Percentiles rank a stretch among this genome's conserved stretches.
These are phyloP conservation scores for Pelodytes ibericus DNA, from an alignment of 2,797 vertebrate genomes.

Conservation along the genomic window DNA sequence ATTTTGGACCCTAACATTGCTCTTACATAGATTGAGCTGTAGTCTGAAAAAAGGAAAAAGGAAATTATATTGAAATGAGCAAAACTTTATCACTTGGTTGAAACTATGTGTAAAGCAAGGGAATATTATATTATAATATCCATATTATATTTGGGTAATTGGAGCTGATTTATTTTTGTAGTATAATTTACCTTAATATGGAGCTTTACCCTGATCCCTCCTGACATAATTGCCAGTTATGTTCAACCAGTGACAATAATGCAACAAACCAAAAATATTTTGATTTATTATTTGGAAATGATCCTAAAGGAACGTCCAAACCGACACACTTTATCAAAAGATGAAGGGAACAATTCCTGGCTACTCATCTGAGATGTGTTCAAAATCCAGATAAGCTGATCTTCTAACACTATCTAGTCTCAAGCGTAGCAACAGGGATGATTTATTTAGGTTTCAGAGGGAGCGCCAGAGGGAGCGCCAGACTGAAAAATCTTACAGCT, in stretches of 20 bases:
- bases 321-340: background rate
- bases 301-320: background rate
- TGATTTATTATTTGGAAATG: background rate
- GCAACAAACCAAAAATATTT: background rate
- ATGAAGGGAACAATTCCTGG: slow-evolving; percentile 1
- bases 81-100: too few relatives aligned
- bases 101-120: too few relatives aligned
- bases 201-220: background rate
- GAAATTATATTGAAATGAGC: too few relatives aligned
- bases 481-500: slow-evolving; percentile 7
- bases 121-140: too few relatives aligned
- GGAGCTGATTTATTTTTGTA: too few relatives aligned
- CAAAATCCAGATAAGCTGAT: slow-evolving; percentile 21
- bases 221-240: background rate
- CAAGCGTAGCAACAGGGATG: slow-evolving; percentile 46
- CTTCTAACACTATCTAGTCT: slow-evolving; percentile 16
- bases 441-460: slow-evolving; percentile 14
- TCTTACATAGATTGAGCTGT: too few relatives aligned
- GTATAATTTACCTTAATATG: too few relatives aligned
- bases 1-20: too few relatives aligned
- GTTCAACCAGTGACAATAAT: background rate
- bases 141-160: too few relatives aligned
- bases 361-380: slow-evolving; percentile 23
- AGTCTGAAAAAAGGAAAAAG: too few relatives aligned
- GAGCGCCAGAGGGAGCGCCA: too few relatives aligned